A percentile compares a stretch with the other conserved stretches of the same genome.
These are phyloP conservation scores for Motacilla tschutschensis DNA, from an alignment of 2,113 vertebrate species.

Conservation along the genomic window DNA sequence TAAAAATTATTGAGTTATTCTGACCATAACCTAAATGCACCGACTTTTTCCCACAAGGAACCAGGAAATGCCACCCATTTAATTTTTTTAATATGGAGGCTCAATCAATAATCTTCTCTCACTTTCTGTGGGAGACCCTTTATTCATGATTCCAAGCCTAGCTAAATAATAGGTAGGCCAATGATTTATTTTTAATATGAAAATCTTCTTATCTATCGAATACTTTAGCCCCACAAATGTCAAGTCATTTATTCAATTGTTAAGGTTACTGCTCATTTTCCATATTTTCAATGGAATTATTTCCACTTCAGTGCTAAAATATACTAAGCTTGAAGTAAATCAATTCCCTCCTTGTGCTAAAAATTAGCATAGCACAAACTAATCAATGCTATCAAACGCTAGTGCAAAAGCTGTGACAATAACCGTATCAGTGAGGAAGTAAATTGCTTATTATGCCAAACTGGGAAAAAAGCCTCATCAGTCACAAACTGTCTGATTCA, in stretches of 20 bases:
- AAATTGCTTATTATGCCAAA: conserved; percentile 69
- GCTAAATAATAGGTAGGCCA: conserved; percentile 70
- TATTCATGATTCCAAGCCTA: conserved; percentile 64
- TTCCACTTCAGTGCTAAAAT: conserved; percentile 80
- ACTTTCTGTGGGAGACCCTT: conserved; percentile 21
- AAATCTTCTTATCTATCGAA: conserved; percentile 77
- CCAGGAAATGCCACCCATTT: conserved; percentile 36
- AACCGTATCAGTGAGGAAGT: conserved; percentile 57
- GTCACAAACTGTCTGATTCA: conserved; percentile 53
- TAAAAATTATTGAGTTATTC: conserved; percentile 41
- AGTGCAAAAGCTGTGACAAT: conserved; percentile 66
- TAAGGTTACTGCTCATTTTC: conserved; percentile 74
- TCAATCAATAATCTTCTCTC: conserved; percentile 48
- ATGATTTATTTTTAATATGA: conserved; percentile 79
- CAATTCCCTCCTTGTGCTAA: conserved; percentile 62
- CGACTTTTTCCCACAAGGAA: conserved; percentile 22
- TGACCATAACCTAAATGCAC: conserved; percentile 13
- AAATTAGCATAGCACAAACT: conserved; percentile 57
- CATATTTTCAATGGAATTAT: conserved; percentile 76
- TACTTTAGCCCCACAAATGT: conserved; percentile 78
- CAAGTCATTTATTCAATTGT: conserved; percentile 81
- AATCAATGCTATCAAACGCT: conserved; percentile 56
- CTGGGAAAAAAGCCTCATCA: conserved; percentile 47
- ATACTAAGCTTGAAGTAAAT: conserved; percentile 79
- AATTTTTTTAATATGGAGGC: conserved; percentile 16